Conservation (phyloP, 2,797 vertebrate genomes). For the Pristis pectinata region DNA sequence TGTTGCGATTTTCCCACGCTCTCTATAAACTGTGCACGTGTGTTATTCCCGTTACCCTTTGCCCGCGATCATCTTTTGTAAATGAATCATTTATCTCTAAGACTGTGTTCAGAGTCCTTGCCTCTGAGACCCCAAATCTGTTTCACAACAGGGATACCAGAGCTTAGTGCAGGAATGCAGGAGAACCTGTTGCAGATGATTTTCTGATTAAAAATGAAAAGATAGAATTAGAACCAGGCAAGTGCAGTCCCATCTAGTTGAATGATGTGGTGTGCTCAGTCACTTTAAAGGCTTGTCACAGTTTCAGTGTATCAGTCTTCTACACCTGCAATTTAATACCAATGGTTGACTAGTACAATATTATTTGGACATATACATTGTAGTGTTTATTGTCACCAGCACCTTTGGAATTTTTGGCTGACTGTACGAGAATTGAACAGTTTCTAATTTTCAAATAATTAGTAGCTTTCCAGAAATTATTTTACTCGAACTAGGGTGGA, state of each 20-base stretch:
- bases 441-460: background rate
- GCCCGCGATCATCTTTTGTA: no score
- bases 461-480: background rate
- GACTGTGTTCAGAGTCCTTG: no score
- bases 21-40: no score
- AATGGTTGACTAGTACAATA: background rate
- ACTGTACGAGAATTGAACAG: no score
- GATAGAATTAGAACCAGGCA: background rate
- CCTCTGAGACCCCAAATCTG: no score
- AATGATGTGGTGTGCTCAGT: background rate
- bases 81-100: no score
- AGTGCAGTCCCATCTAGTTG: background rate
- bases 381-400: background rate
- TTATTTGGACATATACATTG: background rate
- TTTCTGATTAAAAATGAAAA: no score
- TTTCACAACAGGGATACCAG: no score
- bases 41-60: no score
- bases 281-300: background rate
- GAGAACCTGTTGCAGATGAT: background rate
- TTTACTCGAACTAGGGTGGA: no score
- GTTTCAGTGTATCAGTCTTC: background rate
- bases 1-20: no score
- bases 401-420: background rate
- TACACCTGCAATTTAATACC: background rate
- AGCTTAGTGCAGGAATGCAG: background rate